phyloP scores from a whole-genome alignment of 2,888 invertebrate species.

The Phengaris alcon region DNA sequence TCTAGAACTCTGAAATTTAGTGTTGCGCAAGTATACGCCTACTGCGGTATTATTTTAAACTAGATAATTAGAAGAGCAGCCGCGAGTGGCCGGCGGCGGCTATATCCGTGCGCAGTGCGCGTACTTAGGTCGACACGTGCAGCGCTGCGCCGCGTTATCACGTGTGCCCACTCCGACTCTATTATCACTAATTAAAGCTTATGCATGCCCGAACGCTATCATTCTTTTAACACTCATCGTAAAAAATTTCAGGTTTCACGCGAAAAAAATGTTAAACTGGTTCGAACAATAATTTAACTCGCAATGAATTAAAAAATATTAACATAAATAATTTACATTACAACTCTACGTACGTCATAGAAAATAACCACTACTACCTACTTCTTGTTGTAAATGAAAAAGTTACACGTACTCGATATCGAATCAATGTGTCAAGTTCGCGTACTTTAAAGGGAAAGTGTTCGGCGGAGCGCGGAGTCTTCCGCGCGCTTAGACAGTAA shows the following conservation, averaged over 20 bases:
- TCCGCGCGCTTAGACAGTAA: slow-evolving; percentile 55
- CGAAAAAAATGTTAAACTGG: slow-evolving; percentile 6
- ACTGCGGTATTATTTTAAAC: slow-evolving; percentile 73
- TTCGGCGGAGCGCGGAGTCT: slow-evolving; percentile 58
- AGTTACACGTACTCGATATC: not conserved
- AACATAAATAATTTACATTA: not conserved
- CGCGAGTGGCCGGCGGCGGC: slow-evolving; percentile 40
- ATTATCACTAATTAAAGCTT: slow-evolving; percentile 34
- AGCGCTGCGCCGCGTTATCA: slow-evolving; percentile 47
- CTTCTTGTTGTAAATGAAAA: too few relatives aligned
- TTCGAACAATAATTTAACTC: not conserved
- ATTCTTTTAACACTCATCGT: slow-evolving; percentile 5
- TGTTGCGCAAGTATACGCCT: slow-evolving; percentile 76
- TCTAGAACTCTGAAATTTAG: slow-evolving; percentile 70
- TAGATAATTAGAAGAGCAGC: slow-evolving; percentile 61
- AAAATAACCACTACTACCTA: slow-evolving; percentile 6
- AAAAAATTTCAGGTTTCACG: slow-evolving; percentile 18
- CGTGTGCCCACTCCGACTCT: slow-evolving; percentile 45
- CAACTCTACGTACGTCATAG: slow-evolving; percentile 13
- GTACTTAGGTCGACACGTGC: slow-evolving; percentile 52
- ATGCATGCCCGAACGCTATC: slow-evolving; percentile 34
- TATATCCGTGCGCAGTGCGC: slow-evolving; percentile 46
- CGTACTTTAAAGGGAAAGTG: slow-evolving; percentile 68
- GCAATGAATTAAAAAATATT: slow-evolving; percentile 5
- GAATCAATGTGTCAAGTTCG: slow-evolving; percentile 34